A percentile compares a stretch with the other conserved stretches of the same genome.
phyloP scores from a whole-genome alignment of 2,113 vertebrate species.

The Calidris pugnax region DNA sequence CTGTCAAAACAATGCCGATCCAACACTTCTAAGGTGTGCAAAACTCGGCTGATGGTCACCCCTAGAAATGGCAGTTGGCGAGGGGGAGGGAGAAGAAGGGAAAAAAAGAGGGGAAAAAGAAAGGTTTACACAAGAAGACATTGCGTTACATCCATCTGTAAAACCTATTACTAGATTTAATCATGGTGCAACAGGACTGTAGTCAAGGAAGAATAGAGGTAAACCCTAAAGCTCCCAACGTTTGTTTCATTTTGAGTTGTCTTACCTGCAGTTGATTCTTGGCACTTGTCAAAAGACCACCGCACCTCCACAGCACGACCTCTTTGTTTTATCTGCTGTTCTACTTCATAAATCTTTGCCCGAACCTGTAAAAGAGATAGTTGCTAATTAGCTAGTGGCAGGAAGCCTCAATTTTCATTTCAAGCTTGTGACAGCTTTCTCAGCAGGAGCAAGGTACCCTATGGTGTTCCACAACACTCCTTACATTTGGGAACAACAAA shows the following conservation, averaged over 20 bases:
- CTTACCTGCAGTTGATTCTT: constrained; percentile 79
- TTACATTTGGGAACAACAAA: not conserved
- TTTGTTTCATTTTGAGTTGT: not conserved
- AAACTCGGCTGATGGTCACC: constrained; percentile 77
- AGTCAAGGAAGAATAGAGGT: not conserved
- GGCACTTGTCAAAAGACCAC: constrained; percentile 83
- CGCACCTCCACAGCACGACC: constrained; percentile 78
- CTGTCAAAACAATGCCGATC: constrained; percentile 80
- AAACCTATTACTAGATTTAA: not conserved
- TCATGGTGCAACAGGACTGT: not conserved
- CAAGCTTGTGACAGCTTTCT: not conserved
- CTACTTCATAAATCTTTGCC: constrained; percentile 77
- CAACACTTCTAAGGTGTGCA: constrained; percentile 78
- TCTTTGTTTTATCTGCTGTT: constrained; percentile 81
- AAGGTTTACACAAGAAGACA: not conserved
- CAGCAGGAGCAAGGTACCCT: not conserved
- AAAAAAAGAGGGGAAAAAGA: too few species aligned
- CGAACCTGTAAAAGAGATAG: constrained; percentile 69
- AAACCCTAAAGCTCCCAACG: not conserved
- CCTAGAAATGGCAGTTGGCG: constrained; percentile 22
- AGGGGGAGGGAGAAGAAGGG: too few species aligned
- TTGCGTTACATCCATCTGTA: not conserved
- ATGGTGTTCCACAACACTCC: not conserved
- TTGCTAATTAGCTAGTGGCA: not conserved
- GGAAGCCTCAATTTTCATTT: not conserved